Conservation (phyloP, 2,888 invertebrate species). For the Aphodius granarius region DNA sequence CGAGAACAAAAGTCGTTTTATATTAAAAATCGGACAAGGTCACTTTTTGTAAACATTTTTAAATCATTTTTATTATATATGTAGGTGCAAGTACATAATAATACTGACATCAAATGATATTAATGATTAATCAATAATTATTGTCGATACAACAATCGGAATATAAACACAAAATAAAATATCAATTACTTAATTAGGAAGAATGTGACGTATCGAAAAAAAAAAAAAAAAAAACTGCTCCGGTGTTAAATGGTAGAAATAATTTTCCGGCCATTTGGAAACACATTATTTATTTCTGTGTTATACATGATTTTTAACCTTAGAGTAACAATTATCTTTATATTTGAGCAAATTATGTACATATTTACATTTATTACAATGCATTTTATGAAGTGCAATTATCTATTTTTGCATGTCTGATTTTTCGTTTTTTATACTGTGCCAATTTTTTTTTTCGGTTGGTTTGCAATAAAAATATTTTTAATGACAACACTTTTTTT, state of each 20-base stretch:
- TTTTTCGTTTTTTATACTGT: constrained; percentile 11
- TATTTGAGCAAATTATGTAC: constrained; percentile 27
- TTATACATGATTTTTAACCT: constrained; percentile 14
- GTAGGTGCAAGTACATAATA: constrained; percentile 8
- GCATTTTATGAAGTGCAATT: neutral
- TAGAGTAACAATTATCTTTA: constrained; percentile 26
- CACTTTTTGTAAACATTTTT: constrained; percentile 31
- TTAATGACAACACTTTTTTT: neutral
- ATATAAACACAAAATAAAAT: constrained; percentile 2
- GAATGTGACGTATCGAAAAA: neutral
- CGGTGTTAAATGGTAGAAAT: neutral
- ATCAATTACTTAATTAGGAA: neutral
- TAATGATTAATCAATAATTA: constrained; percentile 15
- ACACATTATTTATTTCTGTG: constrained; percentile 13
- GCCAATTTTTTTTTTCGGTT: constrained; percentile 16
- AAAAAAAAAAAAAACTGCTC: neutral
- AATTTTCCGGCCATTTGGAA: constrained; percentile 23
- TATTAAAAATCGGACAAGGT: constrained; percentile 33
- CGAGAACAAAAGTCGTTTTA: constrained; percentile 25
- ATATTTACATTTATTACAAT: constrained; percentile 27
- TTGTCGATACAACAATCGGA: constrained; percentile 26
- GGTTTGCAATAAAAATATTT: neutral
- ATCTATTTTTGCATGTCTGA: neutral
- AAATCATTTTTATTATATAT: constrained; percentile 24
- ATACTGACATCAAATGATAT: neutral